These are phyloP conservation scores for Rhagoletis zephyria DNA, from an alignment of 1,140 invertebrate species.

Conservation along the genomic window DNA sequence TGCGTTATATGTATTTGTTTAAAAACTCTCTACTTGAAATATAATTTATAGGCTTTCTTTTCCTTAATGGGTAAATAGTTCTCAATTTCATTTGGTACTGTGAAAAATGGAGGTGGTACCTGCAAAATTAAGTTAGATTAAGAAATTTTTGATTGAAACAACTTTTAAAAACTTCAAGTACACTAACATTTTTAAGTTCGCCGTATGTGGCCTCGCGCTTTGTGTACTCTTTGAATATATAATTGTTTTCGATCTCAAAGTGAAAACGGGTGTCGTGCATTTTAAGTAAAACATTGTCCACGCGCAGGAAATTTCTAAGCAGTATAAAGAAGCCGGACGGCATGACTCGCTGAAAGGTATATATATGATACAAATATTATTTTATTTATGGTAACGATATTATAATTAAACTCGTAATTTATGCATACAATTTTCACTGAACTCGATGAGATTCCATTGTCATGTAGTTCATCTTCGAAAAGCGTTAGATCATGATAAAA, in stretches of 20 bases:
- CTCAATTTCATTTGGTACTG: slow-evolving; percentile 76
- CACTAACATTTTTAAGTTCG: slow-evolving; percentile 74
- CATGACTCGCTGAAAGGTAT: slow-evolving; percentile 90
- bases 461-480: slow-evolving; percentile 98
- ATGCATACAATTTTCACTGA: slow-evolving; percentile 93
- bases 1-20: slow-evolving; percentile 30
- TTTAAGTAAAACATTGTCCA: slow-evolving; percentile 91
- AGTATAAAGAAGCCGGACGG: slow-evolving; percentile 93
- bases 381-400: background rate
- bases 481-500: slow-evolving; percentile 95
- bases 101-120: slow-evolving; percentile 74
- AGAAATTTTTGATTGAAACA: background rate
- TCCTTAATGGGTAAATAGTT: slow-evolving; percentile 74
- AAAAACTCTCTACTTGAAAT: slow-evolving; percentile 65
- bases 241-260: slow-evolving; percentile 84
- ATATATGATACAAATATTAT: slow-evolving; percentile 34
- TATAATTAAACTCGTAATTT: background rate
- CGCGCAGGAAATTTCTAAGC: slow-evolving; percentile 91
- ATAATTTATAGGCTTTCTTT: slow-evolving; percentile 74
- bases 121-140: slow-evolving; percentile 61
- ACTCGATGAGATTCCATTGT: slow-evolving; percentile 93
- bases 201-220: slow-evolving; percentile 81
- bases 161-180: slow-evolving; percentile 7
- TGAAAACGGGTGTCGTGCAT: slow-evolving; percentile 94
- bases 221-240: slow-evolving; percentile 85